Evolutionary conservation across 2,888 invertebrate genomes (phyloP), one percentile per base, ranked within the genome.

Genomic region (Athripsodes cinereus): DNA sequence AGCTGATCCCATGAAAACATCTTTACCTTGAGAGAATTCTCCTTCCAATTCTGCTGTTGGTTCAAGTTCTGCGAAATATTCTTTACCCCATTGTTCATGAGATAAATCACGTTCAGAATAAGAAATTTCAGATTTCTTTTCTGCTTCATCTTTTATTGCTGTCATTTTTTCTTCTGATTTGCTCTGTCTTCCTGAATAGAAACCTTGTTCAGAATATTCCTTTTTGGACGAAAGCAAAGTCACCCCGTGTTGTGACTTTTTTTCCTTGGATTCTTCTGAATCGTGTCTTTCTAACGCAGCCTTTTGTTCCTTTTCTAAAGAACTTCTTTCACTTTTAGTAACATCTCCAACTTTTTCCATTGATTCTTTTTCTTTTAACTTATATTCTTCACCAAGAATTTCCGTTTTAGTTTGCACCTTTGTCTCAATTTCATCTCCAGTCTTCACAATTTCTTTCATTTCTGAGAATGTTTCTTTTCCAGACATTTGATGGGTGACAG

Each of bases 21-120:
- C 71, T 67, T 72, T 74, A 16, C 72, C 68, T 66, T 73, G 76
- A 5, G 68, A 53, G 47, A 34, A 64, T 63, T 76, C 74, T 19
- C 74, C 74, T 64, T 75, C 74, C 0, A 59, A 58, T 69, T 78
- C 79, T 61, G 72, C 69, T 10, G 78, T 76, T 50, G 76, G 71
- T 67, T 79, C 75, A 49, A 79, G 65, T 67, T 79, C 75, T 11
- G 76, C 77, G 59, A 79, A 79, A 67, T 79, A 79, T 70, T 79
- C 79, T 66, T 78, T 78, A 3, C 79, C 79, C 79, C 79, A 79
- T 61, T 78, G 78, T 63, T 79, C 79, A 66, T 78, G 78, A 5
- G 74, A 78, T 61, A 79, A 65, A 65, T 79, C 79, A 65, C 79
- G 69, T 69, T 79, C 79, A 2, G 79, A 79, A 64, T 78, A 78